phyloP scores from a whole-genome alignment of 2,797 vertebrate genomes.

The Hippopotamyrus pictus region DNA sequence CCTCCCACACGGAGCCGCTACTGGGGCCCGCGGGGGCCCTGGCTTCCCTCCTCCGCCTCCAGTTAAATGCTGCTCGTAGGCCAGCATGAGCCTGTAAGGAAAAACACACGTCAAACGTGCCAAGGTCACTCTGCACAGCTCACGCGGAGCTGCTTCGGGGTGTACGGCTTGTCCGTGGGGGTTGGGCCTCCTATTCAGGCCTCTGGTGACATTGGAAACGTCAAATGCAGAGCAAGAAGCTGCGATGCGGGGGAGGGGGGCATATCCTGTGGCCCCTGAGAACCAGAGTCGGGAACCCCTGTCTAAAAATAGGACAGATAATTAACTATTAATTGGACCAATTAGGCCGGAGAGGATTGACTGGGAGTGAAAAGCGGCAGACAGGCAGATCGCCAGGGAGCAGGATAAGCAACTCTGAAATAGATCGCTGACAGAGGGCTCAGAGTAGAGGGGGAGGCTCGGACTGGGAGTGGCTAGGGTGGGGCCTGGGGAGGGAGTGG shows the following conservation, averaged over 20 bases:
- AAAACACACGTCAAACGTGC: neutral
- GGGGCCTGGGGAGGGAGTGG: too few species aligned
- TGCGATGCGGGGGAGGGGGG: neutral
- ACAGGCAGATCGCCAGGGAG: neutral
- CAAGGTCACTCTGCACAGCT: neutral
- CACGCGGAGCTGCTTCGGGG: neutral
- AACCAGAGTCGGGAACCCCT: neutral
- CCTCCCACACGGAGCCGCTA: slow-evolving; percentile 44
- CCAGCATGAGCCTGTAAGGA: slow-evolving; percentile 60
- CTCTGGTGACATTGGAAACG: neutral
- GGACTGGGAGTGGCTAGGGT: neutral
- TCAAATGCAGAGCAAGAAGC: neutral
- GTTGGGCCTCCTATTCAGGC: neutral
- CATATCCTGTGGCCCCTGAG: neutral
- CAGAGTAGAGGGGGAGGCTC: neutral
- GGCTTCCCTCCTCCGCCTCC: slow-evolving; percentile 28
- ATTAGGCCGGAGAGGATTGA: neutral
- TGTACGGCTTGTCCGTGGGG: neutral
- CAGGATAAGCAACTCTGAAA: neutral
- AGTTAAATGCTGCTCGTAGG: slow-evolving; percentile 64
- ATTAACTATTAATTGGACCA: slow-evolving; percentile 9
- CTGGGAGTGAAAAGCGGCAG: neutral
- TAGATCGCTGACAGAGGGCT: neutral
- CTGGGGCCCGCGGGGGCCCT: neutral
- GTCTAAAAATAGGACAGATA: slow-evolving; percentile 4